Evolutionary conservation across 1,140 invertebrate genomes (phyloP).

Genomic region (Hyposmocoma kahamanoa): DNA sequence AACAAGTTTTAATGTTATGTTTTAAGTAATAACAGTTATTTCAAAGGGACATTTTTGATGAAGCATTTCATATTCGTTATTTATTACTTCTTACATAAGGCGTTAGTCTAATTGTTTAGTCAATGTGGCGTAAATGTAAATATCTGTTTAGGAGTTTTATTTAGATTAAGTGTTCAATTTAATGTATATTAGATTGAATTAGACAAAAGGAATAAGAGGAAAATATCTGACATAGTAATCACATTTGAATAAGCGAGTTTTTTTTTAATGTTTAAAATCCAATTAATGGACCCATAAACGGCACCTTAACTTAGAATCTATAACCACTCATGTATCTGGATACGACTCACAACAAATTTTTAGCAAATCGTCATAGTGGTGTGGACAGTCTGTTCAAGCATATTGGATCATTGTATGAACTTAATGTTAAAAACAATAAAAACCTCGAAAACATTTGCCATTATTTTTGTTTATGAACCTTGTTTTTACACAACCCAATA

Average conservation of each 20-base stretch:
- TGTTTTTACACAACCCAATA: not conserved
- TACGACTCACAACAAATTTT: conserved; percentile 20
- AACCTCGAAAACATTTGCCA: conserved; percentile 43
- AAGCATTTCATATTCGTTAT: conserved; percentile 71
- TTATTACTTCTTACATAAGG: conserved; percentile 68
- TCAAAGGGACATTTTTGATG: conserved; percentile 62
- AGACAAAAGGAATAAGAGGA: conserved; percentile 40
- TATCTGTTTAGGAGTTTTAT: conserved; percentile 68
- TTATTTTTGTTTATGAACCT: conserved; percentile 36
- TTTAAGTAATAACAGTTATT: conserved; percentile 54
- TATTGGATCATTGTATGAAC: conserved; percentile 68
- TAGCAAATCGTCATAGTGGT: conserved; percentile 31
- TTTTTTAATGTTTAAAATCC: conserved; percentile 49
- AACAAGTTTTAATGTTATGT: conserved; percentile 57
- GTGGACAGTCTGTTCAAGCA: conserved; percentile 59
- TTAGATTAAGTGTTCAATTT: conserved; percentile 69
- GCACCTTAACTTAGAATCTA: conserved; percentile 42
- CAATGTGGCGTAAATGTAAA: conserved; percentile 64
- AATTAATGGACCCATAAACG: conserved; percentile 61
- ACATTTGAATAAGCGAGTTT: conserved; percentile 38
- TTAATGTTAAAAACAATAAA: conserved; percentile 68
- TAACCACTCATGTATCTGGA: conserved; percentile 21
- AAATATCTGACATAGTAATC: conserved; percentile 39
- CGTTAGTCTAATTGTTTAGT: conserved; percentile 68
- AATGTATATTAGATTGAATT: conserved; percentile 61